These are phyloP conservation scores for Eidolon dupreanum DNA, from an alignment of 2,797 vertebrate species.

Conservation along the genomic window DNA sequence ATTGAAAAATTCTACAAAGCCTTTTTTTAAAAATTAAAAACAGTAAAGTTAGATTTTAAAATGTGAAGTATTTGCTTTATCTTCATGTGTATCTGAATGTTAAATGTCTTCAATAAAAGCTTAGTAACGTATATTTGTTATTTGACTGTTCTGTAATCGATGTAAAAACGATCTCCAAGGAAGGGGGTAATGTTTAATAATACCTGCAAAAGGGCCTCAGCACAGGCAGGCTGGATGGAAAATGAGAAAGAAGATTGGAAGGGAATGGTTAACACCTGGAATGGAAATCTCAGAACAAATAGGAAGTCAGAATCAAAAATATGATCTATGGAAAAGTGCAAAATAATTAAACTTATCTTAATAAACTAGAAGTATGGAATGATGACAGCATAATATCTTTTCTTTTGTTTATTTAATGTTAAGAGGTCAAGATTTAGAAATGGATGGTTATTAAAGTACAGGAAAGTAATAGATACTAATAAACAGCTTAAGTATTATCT, in stretches of 20 bases:
- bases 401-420: background rate
- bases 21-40: constrained; percentile 30
- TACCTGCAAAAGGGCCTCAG: background rate
- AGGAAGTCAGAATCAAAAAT: background rate
- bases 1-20: background rate
- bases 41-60: background rate
- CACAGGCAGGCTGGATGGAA: rapidly evolving
- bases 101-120: background rate
- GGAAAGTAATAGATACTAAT: background rate
- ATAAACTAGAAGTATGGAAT: background rate
- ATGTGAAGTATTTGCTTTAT: background rate
- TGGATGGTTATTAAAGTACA: background rate
- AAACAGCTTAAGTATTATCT: background rate
- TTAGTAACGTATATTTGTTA: background rate
- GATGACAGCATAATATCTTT: background rate
- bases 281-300: background rate
- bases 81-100: background rate
- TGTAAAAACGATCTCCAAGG: background rate
- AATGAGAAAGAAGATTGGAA: background rate
- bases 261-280: background rate
- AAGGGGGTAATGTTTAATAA: background rate
- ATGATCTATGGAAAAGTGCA: background rate
- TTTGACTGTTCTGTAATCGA: background rate
- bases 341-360: background rate
- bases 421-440: background rate